Evolutionary conservation across 2,797 vertebrate genomes (phyloP).

Genomic region (Phrynocephalus vlangalii): DNA sequence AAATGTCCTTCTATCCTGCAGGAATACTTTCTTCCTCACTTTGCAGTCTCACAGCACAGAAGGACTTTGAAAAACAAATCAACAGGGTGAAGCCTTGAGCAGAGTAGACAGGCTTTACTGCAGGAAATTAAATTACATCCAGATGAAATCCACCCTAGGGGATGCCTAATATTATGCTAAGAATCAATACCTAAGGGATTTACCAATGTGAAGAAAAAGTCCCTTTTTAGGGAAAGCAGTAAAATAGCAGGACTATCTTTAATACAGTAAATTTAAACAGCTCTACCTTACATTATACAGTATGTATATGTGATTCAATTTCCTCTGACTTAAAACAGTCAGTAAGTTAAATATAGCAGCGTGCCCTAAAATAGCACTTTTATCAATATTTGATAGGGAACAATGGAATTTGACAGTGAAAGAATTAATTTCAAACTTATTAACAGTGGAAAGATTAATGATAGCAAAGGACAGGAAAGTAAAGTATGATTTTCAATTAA

Average conservation of each 20-base stretch:
- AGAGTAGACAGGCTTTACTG: background rate
- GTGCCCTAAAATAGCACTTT: too few species aligned
- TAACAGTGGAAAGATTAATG: too few species aligned
- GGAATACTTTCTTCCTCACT: background rate
- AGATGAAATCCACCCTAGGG: background rate
- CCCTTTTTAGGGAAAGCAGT: background rate
- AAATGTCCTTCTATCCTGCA: constrained; percentile 3
- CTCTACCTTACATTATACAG: background rate
- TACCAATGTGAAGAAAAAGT: background rate
- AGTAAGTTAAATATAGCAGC: too few species aligned
- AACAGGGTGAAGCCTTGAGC: background rate
- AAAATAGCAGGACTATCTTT: background rate
- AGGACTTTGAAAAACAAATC: background rate
- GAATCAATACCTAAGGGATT: background rate
- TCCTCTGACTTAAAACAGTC: constrained; percentile 4
- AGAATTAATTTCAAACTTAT: too few species aligned
- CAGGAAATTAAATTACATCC: constrained; percentile 1
- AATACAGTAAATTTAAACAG: background rate
- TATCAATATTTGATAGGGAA: too few species aligned
- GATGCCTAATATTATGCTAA: background rate
- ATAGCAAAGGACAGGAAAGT: too few species aligned
- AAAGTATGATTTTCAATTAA: too few species aligned
- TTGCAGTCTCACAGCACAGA: background rate
- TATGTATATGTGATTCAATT: background rate
- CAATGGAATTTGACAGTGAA: too few species aligned